Conservation (phyloP, 2,888 invertebrate genomes). For the Sepioteuthis lessoniana region DNA sequence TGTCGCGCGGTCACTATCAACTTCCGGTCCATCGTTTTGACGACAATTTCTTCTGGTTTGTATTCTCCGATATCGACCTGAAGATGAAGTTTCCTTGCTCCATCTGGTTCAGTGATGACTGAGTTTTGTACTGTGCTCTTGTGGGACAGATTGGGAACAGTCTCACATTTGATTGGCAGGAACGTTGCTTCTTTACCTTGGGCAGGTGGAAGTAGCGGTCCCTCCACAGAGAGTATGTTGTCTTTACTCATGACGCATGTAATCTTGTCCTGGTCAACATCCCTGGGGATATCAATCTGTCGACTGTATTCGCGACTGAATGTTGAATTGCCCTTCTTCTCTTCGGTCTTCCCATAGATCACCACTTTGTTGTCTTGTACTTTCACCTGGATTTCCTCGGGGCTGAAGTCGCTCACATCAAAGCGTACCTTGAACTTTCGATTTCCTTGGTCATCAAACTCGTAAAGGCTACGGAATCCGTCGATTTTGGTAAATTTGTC, state of each 20-base stretch:
- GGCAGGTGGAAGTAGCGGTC: constrained; percentile 59
- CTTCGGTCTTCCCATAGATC: constrained; percentile 68
- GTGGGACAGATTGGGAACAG: constrained; percentile 58
- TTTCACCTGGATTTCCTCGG: constrained; percentile 71
- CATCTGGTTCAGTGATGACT: constrained; percentile 71
- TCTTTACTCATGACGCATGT: constrained; percentile 69
- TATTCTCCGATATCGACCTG: constrained; percentile 73
- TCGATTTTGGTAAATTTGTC: constrained; percentile 59
- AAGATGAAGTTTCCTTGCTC: constrained; percentile 65
- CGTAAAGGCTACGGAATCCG: constrained; percentile 63
- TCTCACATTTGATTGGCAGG: constrained; percentile 63
- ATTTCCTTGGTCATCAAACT: constrained; percentile 63
- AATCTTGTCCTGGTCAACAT: constrained; percentile 68
- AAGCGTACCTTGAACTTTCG: constrained; percentile 69
- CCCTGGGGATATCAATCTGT: constrained; percentile 69
- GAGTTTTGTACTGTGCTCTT: constrained; percentile 69
- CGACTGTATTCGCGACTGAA: constrained; percentile 70
- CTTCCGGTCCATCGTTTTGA: constrained; percentile 74
- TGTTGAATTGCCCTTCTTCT: constrained; percentile 63
- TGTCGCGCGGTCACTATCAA: constrained; percentile 73
- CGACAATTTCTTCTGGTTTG: constrained; percentile 72
- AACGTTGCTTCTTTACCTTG: constrained; percentile 59
- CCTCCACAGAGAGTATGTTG: constrained; percentile 70
- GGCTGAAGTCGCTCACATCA: constrained; percentile 70
- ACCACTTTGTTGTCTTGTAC: constrained; percentile 69